Evolutionary conservation across 1,140 invertebrate species (phyloP), one percentile per base, ranked within the genome.

Genomic region (Lepidotrigona ventralis): DNA sequence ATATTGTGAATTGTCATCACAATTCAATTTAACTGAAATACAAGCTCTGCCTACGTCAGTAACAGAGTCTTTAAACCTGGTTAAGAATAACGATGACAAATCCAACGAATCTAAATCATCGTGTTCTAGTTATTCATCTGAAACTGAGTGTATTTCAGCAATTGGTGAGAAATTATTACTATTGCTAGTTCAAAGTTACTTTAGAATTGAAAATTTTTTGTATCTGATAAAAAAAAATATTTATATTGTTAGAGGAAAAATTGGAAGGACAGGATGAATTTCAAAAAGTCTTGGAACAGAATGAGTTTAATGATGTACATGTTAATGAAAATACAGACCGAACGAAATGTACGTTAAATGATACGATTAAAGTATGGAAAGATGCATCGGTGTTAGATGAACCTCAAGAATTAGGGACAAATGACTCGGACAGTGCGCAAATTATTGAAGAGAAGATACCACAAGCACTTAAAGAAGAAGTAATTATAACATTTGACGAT

Each of bases 321-420:
- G 68, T 68, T 72, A n/a, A 80, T 53, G 29, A 72, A 56, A 56
- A 63, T 58, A 58, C 8, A 54, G 23, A 83, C 69, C 15, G 58
- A 58, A n/a, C 68, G 56, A 53, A 33, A 74, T n/a, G 9, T 46
- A 8, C 33, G 19, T 17, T 64, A 69, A 85, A 88, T 21, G 86
- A 90, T 66, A 88, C 81, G 51, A 92, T 93, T 53, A 84, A 90
- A 81, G 85, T 94, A 71, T 93, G 92, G 92, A 84, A 85, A 56
- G 92, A 93, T 83, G 83, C 88, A 6, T 63, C 76, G 26, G 75
- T 87, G 33, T 84, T 81, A 0, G 72, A 88, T 19, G n/a, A 71
- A 23, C 39, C 51, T 1, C n/a, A 58, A 11, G 23, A 79, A 75
- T 54, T 33, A 23, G 69, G 86, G 14, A 78, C 39, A 58, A 29